Evolutionary conservation across 2,113 vertebrate genomes (phyloP), one percentile per base, ranked within the genome.

Genomic region (Menura novaehollandiae): DNA sequence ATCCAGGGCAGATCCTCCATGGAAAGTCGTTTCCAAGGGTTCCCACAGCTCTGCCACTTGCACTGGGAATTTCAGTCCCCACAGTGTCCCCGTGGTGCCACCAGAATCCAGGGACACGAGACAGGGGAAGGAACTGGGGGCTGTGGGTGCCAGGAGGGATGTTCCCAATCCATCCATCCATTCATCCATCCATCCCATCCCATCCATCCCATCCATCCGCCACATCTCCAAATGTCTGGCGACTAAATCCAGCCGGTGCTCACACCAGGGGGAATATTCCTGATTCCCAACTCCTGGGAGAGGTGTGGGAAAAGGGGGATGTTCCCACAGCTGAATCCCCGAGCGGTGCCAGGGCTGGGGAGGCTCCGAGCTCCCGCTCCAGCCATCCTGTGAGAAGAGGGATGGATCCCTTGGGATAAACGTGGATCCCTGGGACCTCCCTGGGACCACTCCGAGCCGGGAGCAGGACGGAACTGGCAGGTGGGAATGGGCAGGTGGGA

Each of bases 191-290:
- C 59, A 39, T 37, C 58, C 58, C 59, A 39, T 37, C 58, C 43
- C 39, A 41, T 41, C 39, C 39, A 41, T 41, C 39, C 39, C n/a
- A 11, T 9, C 83, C 59, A 39, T 37, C 58, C 58, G 0, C 59
- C 84, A 92, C 59, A 17, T 68, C 94, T 93, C 88, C 71, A 67
- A 80, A 88, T 4, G 97, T 95, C 96, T 96, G 94, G 97, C 94
- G 66, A 93, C 96, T 78, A 56, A 85, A 96, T 11, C 44, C 96
- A 94, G 96, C 93, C 66, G 88, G 89, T 74, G 95, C 67, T 91
- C 91, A 95, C n/a, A 79, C 89, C 94, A 89, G 96, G 73, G 89
- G 89, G 96, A 98, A 98, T 97, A 95, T 97, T 97, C 98, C 94
- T 92, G 92, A 77, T 8, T 37, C 37, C 77, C 44, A 1, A 7